These are phyloP conservation scores for Anticlea derivata DNA, from an alignment of 2,888 invertebrate species.

Conservation along the genomic window DNA sequence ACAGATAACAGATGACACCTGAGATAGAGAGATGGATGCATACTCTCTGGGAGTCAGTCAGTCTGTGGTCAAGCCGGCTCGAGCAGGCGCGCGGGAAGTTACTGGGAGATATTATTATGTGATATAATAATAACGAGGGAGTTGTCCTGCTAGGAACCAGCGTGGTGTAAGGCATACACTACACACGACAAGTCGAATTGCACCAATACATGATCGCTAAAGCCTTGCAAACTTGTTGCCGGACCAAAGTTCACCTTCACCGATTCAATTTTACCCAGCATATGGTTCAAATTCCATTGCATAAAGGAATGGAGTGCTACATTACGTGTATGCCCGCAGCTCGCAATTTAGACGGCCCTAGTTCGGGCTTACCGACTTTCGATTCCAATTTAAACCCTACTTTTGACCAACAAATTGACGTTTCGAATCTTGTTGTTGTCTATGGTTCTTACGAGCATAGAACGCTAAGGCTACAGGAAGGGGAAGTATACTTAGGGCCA, in stretches of 20 bases:
- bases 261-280: conserved; percentile 5
- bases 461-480: background rate
- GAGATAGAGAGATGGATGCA: no score
- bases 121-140: no score
- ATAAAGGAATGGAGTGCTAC: background rate
- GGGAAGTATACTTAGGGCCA: no score
- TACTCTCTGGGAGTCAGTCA: no score
- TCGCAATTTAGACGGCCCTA: conserved; percentile 33
- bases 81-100: no score
- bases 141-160: no score
- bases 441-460: conserved; percentile 11
- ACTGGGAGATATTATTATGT: no score
- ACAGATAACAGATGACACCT: no score
- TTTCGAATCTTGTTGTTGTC: conserved; percentile 11
- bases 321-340: conserved; percentile 24
- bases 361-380: conserved; percentile 32
- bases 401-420: conserved; percentile 34
- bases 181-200: conserved; percentile 21
- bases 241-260: background rate
- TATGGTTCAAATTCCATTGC: conserved; percentile 17
- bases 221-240: conserved; percentile 34
- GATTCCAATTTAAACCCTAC: conserved; percentile 38
- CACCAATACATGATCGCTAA: conserved; percentile 32
- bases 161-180: no score
- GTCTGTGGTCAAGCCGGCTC: no score